Evolutionary conservation across 1,140 invertebrate genomes (phyloP).

Genomic region (Lordiphosa collinella): DNA sequence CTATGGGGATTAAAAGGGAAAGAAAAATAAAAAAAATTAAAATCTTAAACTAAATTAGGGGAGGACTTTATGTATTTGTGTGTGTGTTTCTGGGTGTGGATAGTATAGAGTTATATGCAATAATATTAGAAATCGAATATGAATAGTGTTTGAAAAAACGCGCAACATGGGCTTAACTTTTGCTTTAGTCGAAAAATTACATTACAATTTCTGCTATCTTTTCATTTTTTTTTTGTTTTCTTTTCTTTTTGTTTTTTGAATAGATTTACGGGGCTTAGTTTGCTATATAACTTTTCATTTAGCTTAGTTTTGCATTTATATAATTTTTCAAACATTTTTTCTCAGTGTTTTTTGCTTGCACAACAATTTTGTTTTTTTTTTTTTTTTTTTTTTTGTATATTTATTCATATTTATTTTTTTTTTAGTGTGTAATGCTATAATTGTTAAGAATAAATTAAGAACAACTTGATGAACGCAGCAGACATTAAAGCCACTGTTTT

Average conservation of each 20-base stretch:
- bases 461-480: slow-evolving; percentile 53
- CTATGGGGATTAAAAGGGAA: not conserved
- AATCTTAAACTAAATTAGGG: slow-evolving; percentile 7
- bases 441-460: slow-evolving; percentile 59
- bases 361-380: slow-evolving; percentile 10
- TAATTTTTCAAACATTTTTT: slow-evolving; percentile 41
- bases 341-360: slow-evolving; percentile 8
- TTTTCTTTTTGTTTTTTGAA: slow-evolving; percentile 20
- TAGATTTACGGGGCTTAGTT: slow-evolving; percentile 38
- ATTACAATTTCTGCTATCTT: slow-evolving; percentile 46
- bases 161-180: slow-evolving; percentile 62
- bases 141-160: slow-evolving; percentile 64
- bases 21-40: not conserved
- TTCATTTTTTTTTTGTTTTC: slow-evolving; percentile 19
- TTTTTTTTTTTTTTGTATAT: slow-evolving; percentile 37
- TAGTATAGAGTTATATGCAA: slow-evolving; percentile 66
- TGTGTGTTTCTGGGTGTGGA: slow-evolving; percentile 36
- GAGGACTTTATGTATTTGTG: slow-evolving; percentile 6
- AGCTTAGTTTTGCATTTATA: slow-evolving; percentile 43
- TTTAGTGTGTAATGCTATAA: slow-evolving; percentile 6
- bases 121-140: slow-evolving; percentile 62
- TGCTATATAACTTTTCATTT: slow-evolving; percentile 46
- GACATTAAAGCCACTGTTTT: slow-evolving; percentile 28
- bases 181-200: slow-evolving; percentile 69
- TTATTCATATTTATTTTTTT: slow-evolving; percentile 33